These are phyloP conservation scores for Melanotaenia duboulayi DNA, from an alignment of 2,113 vertebrate species.

Conservation along the genomic window DNA sequence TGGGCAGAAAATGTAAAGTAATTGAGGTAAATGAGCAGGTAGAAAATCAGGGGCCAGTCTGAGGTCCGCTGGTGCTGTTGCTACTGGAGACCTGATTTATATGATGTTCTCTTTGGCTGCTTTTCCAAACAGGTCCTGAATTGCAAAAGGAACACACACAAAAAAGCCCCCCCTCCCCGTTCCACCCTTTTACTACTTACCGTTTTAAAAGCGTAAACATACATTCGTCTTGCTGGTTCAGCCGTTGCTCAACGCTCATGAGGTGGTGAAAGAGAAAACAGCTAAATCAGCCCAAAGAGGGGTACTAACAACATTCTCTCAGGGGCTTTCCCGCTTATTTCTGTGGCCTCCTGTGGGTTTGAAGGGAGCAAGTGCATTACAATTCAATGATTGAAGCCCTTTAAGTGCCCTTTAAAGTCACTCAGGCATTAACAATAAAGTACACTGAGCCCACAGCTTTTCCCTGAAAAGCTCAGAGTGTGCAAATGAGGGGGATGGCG, in stretches of 20 bases:
- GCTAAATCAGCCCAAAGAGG: slow-evolving; percentile 76
- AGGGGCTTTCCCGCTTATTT: slow-evolving; percentile 31
- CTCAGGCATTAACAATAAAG: slow-evolving; percentile 79
- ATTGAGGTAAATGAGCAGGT: slow-evolving; percentile 12
- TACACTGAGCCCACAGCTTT: slow-evolving; percentile 62
- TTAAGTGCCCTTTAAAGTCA: slow-evolving; percentile 72
- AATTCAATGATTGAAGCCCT: slow-evolving; percentile 70
- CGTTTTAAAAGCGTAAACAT: slow-evolving; percentile 60
- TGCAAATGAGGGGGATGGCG: slow-evolving; percentile 61
- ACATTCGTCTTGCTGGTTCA: slow-evolving; percentile 72
- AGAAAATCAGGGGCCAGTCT: slow-evolving; percentile 37
- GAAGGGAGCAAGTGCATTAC: slow-evolving; percentile 66
- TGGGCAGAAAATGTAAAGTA: not conserved
- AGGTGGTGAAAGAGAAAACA: slow-evolving; percentile 60
- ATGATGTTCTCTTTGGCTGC: slow-evolving; percentile 55
- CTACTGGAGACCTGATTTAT: slow-evolving; percentile 80
- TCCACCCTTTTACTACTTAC: slow-evolving; percentile 41
- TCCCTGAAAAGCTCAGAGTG: slow-evolving; percentile 58
- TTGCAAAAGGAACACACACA: slow-evolving; percentile 40
- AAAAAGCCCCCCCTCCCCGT: slow-evolving; percentile 34
- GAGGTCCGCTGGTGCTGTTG: slow-evolving; percentile 48
- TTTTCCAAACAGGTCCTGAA: slow-evolving; percentile 30
- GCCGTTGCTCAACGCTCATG: slow-evolving; percentile 51
- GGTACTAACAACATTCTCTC: slow-evolving; percentile 51
- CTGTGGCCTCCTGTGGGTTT: slow-evolving; percentile 62